Evolutionary conservation across 2,113 vertebrate species (phyloP).

Genomic region (Sceloporus tristichus): DNA sequence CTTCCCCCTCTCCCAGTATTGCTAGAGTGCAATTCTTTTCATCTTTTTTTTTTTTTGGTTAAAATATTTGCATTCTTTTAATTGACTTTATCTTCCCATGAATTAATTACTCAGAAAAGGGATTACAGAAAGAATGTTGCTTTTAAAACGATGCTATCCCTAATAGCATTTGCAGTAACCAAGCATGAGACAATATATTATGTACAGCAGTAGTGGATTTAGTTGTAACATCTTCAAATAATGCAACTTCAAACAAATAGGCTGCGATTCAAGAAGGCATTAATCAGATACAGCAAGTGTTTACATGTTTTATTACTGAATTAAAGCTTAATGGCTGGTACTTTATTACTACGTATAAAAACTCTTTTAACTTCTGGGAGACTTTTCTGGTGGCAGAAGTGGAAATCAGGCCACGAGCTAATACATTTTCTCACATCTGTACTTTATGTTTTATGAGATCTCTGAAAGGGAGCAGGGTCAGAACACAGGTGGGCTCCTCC

Average conservation of each 20-base stretch:
- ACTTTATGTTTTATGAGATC: background rate
- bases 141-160: background rate
- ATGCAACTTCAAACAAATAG: conserved; percentile 8
- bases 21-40: background rate
- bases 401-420: background rate
- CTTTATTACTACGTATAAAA: background rate
- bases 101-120: conserved; percentile 45
- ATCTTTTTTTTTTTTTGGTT: background rate
- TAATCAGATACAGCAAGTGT: conserved; percentile 7
- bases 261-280: background rate
- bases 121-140: background rate
- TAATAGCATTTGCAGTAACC: background rate
- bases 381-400: background rate
- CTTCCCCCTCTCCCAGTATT: background rate
- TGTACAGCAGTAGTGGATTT: background rate
- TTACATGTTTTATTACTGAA: conserved; percentile 26
- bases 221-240: conserved; percentile 19
- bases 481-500: background rate
- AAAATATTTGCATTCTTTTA: background rate
- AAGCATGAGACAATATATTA: background rate
- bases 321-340: conserved; percentile 10
- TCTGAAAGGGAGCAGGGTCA: background rate
- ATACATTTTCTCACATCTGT: background rate
- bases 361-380: conserved; percentile 9
- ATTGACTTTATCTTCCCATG: background rate